phyloP scores from a whole-genome alignment of 1,140 invertebrate genomes.

The Diorhabda sublineata region DNA sequence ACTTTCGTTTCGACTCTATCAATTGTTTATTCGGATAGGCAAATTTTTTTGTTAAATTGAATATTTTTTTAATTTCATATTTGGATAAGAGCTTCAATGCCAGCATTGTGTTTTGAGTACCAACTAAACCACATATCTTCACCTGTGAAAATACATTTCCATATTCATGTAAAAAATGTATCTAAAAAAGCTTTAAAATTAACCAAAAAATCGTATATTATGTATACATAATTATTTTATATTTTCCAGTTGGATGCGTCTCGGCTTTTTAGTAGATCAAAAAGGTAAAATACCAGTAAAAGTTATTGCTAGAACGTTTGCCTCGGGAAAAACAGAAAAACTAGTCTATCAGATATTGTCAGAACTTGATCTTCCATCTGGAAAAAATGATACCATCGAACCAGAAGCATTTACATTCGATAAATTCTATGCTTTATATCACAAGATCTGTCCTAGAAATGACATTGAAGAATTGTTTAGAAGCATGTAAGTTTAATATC shows the following conservation, averaged over 20 bases:
- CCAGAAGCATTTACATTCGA: constrained; percentile 95
- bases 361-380: constrained; percentile 89
- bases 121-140: too few relatives aligned
- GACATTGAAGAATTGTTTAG: constrained; percentile 98
- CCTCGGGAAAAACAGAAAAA: constrained; percentile 97
- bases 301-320: constrained; percentile 95
- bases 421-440: constrained; percentile 97
- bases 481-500: constrained; percentile 75
- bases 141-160: too few relatives aligned
- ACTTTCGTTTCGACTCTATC: too few relatives aligned
- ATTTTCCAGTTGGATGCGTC: constrained; percentile 89
- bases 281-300: constrained; percentile 96
- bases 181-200: too few relatives aligned
- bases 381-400: constrained; percentile 96
- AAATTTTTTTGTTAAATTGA: too few relatives aligned
- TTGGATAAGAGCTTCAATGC: too few relatives aligned
- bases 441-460: constrained; percentile 98
- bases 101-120: too few relatives aligned
- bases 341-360: constrained; percentile 95
- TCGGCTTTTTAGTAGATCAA: constrained; percentile 88
- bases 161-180: too few relatives aligned
- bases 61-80: too few relatives aligned
- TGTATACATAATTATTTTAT: neutral
- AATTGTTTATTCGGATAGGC: too few relatives aligned
- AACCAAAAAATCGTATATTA: too few relatives aligned